Percentiles rank a stretch among this genome's conserved stretches.
These are phyloP conservation scores for Schlechtendalia chinensis DNA, from an alignment of 1,140 invertebrate genomes.

Conservation along the genomic window DNA sequence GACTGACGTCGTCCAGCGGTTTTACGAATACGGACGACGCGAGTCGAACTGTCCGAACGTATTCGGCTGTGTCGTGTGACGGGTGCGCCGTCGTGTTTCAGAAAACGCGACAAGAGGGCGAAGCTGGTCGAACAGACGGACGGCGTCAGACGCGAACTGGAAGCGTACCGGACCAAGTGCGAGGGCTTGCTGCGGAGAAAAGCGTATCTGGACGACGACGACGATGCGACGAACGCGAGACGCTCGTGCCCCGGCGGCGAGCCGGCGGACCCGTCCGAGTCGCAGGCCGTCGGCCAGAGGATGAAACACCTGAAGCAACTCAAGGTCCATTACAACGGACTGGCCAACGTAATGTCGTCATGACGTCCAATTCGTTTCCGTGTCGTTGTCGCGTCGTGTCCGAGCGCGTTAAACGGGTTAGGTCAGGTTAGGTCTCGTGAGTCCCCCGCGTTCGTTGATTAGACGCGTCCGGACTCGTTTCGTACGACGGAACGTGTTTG, in stretches of 20 bases:
- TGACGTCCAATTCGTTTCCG: too few species aligned
- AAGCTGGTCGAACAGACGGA: neutral
- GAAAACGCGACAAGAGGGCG: neutral
- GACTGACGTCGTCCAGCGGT: too few species aligned
- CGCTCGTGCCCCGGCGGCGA: neutral
- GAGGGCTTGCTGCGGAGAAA: neutral
- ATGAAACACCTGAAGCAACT: slow-evolving; percentile 21
- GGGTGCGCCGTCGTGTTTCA: neutral
- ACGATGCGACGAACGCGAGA: neutral
- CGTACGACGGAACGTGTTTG: too few species aligned
- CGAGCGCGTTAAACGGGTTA: too few species aligned
- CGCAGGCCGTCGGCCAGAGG: neutral
- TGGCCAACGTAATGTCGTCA: slow-evolving; percentile 23
- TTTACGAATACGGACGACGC: too few species aligned
- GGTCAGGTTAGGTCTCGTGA: too few species aligned
- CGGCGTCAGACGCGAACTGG: neutral
- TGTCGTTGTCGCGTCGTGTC: too few species aligned
- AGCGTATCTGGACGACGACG: neutral
- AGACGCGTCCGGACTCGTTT: too few species aligned
- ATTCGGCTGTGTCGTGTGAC: too few species aligned
- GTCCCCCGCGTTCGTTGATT: too few species aligned
- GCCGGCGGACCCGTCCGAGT: neutral
- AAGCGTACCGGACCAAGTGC: neutral
- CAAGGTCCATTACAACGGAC: slow-evolving; percentile 15
- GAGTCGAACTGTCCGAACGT: too few species aligned